Evolutionary conservation across 2,113 vertebrate species (phyloP), one percentile per base, ranked within the genome.

Genomic region (Boulengeromyrus knoepffleri): DNA sequence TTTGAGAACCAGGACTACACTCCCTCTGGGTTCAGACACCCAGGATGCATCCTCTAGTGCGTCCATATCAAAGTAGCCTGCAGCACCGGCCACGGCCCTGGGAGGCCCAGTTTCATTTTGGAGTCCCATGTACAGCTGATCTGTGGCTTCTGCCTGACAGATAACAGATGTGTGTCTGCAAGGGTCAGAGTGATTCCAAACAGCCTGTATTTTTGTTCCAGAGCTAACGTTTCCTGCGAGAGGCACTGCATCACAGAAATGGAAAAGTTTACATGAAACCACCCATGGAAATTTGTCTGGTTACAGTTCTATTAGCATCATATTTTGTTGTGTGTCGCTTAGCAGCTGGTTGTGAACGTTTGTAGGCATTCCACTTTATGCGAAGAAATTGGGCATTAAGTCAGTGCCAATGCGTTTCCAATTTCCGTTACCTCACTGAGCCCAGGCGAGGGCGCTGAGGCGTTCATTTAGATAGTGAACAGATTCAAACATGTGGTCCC

Each of bases 201-300:
- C 31, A 74, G 83, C 87, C 87, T 92, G 70, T 27, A 45, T 88
- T 66, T 88, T 46, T 24, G 52, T 62, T 66, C 56, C 56, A 45
- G 49, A 45, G 36, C 36, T 88, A 85, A 42, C 21, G 6, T 62
- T 88, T 88, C 13, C 90, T 91, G 89, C 85, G 45, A 85, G 89
- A 88, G 84, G 91, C 90, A 92, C 74, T 91, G 89, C 90, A 91
- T 91, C 91, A 92, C 87, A 83, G 88, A 91, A 91, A 91, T 91
- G 89, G 92, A 94, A 95, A 93, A 92, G 92, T 94, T 95, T 94
- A 94, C 90, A 91, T 92, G 91, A 58, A 89, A 92, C 90, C 91
- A 80, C 91, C 91, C 89, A 46, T 92, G 89, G 88, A 92, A 90
- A 92, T 92, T 91, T 91, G 91, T 91, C 88, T 85, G 2, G 89